Base-by-base conservation (phyloP, 2,113 vertebrate species). In the Falcunculus frontatus region DNA sequence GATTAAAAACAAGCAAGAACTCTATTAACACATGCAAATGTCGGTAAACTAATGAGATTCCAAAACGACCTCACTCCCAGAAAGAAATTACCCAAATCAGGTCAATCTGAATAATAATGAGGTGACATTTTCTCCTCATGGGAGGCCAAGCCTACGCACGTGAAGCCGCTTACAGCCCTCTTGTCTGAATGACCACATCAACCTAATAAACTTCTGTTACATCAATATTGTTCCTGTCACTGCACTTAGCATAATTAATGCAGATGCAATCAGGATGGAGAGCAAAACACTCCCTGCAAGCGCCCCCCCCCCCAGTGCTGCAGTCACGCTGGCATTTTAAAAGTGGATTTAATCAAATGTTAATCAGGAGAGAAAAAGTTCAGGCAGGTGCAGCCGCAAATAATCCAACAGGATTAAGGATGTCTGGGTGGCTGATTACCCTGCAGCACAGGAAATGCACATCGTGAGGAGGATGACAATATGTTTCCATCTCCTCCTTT, bases 191-290 rank as follows among this genome's bases (percentile, higher is more conserved):
- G 93, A 92, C 93, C 95, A 94, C 87, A 96, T 94, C 96, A 96
- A 88, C 93, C 94, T 94, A 53, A 91, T 91, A 97, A 97, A 97
- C 93, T 95, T 96, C 84, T 92, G 93, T 94, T 96, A 95, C 96
- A 96, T 93, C 96, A 97, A 97, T 94, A 96, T 96, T 96, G 95
- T 96, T 96, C 96, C 96, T 96, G 91, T 95, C 95, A 84, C 49
- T 27, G 93, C 92, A 89, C 84, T 96, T 84, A 32, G 59, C 79
- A 68, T 97, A 96, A 97, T 96, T 97, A 95, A 97, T 96, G 84
- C 97, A 95, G 89, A 95, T 83, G 85, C 90, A 97, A 97, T 97
- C 97, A 97, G 91, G 30, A 89, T 56, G 82, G 77, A 97, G 96
- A 96, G 94, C 87, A 92, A 95, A 97, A 95, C 87, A 87, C 76